Evolutionary conservation across 1,140 invertebrate species (phyloP).

Genomic region (Platyscapa corneri): DNA sequence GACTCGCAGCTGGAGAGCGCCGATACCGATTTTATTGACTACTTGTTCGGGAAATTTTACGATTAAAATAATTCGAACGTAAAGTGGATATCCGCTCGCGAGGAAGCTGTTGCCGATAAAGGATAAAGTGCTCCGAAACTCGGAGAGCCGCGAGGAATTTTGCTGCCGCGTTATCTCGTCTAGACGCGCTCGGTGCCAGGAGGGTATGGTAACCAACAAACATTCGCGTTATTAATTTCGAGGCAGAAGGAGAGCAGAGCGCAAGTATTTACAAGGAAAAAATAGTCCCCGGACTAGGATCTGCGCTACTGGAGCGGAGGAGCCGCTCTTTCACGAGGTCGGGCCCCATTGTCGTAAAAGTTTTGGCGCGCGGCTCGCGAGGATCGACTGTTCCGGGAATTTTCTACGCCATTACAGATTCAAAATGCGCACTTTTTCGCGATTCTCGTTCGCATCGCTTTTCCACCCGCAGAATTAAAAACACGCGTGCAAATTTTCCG

Average conservation of each 20-base stretch:
- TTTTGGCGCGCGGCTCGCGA: slow-evolving; percentile 9
- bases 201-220: not conserved
- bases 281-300: not conserved
- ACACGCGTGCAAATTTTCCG: not conserved
- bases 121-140: not conserved
- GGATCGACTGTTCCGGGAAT: slow-evolving; percentile 14
- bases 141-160: not conserved
- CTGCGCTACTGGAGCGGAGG: not conserved
- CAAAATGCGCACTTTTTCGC: slow-evolving; percentile 17
- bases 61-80: not conserved
- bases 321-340: slow-evolving; percentile 11
- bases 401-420: slow-evolving; percentile 9
- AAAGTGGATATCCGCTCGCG: not conserved
- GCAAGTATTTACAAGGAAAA: slow-evolving; percentile 13
- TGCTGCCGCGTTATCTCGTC: not conserved
- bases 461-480: not conserved
- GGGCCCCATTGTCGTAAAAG: not conserved
- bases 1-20: not conserved
- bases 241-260: not conserved
- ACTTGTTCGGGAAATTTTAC: not conserved
- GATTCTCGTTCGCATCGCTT: not conserved
- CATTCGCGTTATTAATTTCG: slow-evolving; percentile 3
- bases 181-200: not conserved
- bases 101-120: not conserved
- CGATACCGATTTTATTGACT: not conserved